phyloP scores from a whole-genome alignment of 2,113 vertebrate genomes.

The Sminthopsis crassicaudata region DNA sequence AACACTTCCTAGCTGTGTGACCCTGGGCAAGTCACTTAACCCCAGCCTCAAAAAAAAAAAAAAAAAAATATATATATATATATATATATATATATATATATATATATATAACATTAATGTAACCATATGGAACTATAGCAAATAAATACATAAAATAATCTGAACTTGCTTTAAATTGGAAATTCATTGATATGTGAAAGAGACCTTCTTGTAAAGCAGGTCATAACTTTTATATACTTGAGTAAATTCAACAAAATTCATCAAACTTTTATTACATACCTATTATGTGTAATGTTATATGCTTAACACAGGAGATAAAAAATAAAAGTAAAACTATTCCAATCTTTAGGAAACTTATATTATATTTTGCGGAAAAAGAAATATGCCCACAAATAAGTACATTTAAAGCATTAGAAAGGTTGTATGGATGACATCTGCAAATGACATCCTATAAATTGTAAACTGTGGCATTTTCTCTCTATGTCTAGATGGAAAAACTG shows the following conservation, averaged over 20 bases:
- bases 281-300: background rate
- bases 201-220: background rate
- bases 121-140: background rate
- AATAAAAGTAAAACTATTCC: background rate
- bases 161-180: background rate
- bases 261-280: background rate
- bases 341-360: background rate
- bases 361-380: background rate
- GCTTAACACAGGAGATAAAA: background rate
- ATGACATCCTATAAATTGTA: background rate
- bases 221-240: background rate
- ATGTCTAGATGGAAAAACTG: slow-evolving; percentile 22
- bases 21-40: no score
- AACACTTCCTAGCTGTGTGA: no score
- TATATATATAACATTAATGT: background rate
- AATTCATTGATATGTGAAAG: background rate
- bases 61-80: no score
- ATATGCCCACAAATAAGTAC: background rate
- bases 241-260: background rate
- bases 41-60: no score
- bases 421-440: background rate
- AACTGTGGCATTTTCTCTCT: background rate
- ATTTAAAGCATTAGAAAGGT: background rate
- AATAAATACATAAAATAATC: background rate
- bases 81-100: no score